Evolutionary conservation across 2,797 vertebrate genomes (phyloP).

Genomic region (Balearica regulorum): DNA sequence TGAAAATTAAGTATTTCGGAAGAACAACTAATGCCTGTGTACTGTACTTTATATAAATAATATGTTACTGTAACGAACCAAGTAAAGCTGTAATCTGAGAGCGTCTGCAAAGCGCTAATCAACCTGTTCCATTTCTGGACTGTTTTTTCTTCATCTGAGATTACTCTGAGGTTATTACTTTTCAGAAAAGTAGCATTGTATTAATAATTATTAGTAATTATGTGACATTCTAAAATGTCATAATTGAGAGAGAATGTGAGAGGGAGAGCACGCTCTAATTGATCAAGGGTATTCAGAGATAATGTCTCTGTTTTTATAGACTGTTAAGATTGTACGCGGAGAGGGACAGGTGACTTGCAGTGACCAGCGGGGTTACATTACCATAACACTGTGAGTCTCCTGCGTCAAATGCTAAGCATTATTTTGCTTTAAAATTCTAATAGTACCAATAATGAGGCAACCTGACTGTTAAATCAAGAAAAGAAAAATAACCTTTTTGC

Average conservation of each 20-base stretch:
- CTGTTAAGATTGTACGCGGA: too few relatives aligned
- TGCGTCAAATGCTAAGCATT: neutral
- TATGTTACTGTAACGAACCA: neutral
- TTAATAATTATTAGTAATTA: neutral
- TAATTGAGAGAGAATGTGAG: neutral
- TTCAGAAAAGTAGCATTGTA: neutral
- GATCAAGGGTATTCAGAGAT: neutral
- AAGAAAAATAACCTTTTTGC: neutral
- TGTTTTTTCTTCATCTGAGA: neutral
- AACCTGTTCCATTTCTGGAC: neutral
- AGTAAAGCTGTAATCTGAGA: neutral
- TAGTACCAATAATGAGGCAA: neutral
- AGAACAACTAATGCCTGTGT: neutral
- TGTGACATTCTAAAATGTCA: neutral
- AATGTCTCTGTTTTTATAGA: fast-evolving
- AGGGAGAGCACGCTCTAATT: fast-evolving
- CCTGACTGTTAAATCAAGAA: neutral
- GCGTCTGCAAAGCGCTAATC: neutral
- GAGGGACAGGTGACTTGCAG: neutral
- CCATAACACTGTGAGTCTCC: neutral
- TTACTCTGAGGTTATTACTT: neutral
- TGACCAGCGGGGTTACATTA: neutral
- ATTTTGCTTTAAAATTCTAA: neutral
- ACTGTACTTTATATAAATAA: neutral
- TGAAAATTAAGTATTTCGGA: neutral